These are phyloP conservation scores for Leptopilina drosophilae DNA, from an alignment of 2,888 invertebrate species.

Conservation along the genomic window DNA sequence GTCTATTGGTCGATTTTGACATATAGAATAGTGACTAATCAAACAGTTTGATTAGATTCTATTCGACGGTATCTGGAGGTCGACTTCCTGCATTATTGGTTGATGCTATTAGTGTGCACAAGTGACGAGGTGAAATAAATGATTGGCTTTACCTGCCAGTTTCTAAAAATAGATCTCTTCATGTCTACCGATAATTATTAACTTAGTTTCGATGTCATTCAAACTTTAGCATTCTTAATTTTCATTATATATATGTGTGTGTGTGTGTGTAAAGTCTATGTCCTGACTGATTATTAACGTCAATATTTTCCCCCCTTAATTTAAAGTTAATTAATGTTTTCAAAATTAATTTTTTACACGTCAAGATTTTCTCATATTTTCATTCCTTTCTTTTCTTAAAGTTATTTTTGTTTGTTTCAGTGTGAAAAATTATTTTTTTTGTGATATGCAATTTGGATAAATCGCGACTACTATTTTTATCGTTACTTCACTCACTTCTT, in stretches of 20 bases:
- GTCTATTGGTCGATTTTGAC: slow-evolving; percentile 46
- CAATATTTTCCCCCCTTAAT: not conserved
- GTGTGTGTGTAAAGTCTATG: no score
- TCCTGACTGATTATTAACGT: slow-evolving; percentile 5
- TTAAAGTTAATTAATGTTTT: not conserved
- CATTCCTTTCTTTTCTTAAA: not conserved
- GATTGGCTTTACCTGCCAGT: slow-evolving; percentile 49
- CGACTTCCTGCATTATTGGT: slow-evolving; percentile 52
- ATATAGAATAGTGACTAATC: slow-evolving; percentile 44
- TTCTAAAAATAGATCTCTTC: slow-evolving; percentile 56
- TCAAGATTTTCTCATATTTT: not conserved
- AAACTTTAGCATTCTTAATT: slow-evolving; percentile 49
- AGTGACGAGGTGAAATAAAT: slow-evolving; percentile 54
- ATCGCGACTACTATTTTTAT: not conserved
- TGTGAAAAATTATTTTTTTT: not conserved
- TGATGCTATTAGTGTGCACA: slow-evolving; percentile 48
- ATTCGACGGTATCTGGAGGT: slow-evolving; percentile 44
- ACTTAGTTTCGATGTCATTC: slow-evolving; percentile 56
- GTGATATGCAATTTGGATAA: not conserved
- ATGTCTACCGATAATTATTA: slow-evolving; percentile 57
- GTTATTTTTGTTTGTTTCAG: not conserved
- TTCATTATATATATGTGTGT: not conserved
- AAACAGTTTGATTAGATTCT: slow-evolving; percentile 50
- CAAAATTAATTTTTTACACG: not conserved
- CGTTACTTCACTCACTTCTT: slow-evolving; percentile 17